Conservation (phyloP, 2,888 invertebrate species). For the Eupeodes latifasciatus region DNA sequence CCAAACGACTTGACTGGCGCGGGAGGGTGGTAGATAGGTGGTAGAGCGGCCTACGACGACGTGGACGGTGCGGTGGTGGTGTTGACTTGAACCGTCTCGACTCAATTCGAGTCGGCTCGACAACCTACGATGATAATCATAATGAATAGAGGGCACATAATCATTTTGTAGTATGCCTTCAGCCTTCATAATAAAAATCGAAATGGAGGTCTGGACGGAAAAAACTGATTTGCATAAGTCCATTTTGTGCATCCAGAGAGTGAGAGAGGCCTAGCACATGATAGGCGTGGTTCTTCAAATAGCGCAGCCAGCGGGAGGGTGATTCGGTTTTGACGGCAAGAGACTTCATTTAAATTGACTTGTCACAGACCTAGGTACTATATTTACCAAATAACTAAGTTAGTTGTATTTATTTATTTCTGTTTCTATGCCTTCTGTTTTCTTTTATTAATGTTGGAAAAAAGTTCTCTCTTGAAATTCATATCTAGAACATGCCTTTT, state of each 20-base stretch:
- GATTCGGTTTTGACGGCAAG: constrained; percentile 22
- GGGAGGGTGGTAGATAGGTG: neutral
- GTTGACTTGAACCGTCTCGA: constrained; percentile 30
- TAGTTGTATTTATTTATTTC: neutral
- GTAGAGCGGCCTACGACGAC: neutral
- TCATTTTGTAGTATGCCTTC: constrained; percentile 80
- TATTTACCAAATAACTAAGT: no score
- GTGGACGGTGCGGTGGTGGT: constrained; percentile 1
- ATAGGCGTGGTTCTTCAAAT: constrained; percentile 71
- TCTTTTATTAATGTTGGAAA: constrained; percentile 29
- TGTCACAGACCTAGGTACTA: constrained; percentile 58
- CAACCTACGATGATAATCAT: constrained; percentile 72
- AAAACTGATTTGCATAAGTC: constrained; percentile 80
- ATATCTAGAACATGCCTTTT: constrained; percentile 69
- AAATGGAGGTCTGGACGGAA: constrained; percentile 57
- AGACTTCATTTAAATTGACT: constrained; percentile 75
- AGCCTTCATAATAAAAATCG: constrained; percentile 73
- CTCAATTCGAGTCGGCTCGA: neutral
- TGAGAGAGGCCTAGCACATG: neutral
- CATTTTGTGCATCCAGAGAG: constrained; percentile 29
- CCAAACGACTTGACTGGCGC: constrained; percentile 25
- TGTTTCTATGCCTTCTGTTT: neutral
- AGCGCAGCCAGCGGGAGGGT: constrained; percentile 32
- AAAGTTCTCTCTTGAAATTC: constrained; percentile 50
- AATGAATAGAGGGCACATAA: constrained; percentile 77